These are phyloP conservation scores for Rhodophaea formosa DNA, from an alignment of 2,888 invertebrate species.

Conservation along the genomic window DNA sequence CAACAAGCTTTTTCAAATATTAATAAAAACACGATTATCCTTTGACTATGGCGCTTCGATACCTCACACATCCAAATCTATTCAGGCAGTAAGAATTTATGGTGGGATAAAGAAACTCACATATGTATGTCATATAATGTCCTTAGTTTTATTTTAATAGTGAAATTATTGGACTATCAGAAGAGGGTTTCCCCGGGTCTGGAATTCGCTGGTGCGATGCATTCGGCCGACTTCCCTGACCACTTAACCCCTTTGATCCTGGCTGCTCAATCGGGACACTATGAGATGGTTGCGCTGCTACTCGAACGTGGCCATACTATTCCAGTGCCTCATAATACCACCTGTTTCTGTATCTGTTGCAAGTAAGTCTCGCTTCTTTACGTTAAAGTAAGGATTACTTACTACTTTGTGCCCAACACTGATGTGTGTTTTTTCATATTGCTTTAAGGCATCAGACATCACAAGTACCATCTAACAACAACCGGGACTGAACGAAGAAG, in stretches of 20 bases:
- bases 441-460: no score
- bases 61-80: no score
- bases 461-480: no score
- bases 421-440: no score
- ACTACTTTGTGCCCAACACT: no score
- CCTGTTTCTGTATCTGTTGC: conserved; percentile 78
- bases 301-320: conserved; percentile 84
- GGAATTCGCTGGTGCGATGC: conserved; percentile 54
- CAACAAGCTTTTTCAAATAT: no score
- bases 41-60: no score
- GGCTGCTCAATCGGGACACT: conserved; percentile 86
- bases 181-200: conserved; percentile 53
- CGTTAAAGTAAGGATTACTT: no score
- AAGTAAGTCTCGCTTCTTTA: conserved; percentile 37
- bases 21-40: no score
- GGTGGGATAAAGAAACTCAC: no score
- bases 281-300: conserved; percentile 84
- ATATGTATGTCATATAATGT: neutral
- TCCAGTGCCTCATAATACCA: conserved; percentile 82
- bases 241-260: conserved; percentile 86
- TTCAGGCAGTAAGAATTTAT: no score
- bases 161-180: conserved; percentile 45
- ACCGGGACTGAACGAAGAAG: no score
- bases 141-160: neutral
- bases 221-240: conserved; percentile 82